A percentile compares a stretch with the other conserved stretches of the same genome.
Conservation (phyloP, 1,140 invertebrate genomes). For the Leguminivora glycinivorella region DNA sequence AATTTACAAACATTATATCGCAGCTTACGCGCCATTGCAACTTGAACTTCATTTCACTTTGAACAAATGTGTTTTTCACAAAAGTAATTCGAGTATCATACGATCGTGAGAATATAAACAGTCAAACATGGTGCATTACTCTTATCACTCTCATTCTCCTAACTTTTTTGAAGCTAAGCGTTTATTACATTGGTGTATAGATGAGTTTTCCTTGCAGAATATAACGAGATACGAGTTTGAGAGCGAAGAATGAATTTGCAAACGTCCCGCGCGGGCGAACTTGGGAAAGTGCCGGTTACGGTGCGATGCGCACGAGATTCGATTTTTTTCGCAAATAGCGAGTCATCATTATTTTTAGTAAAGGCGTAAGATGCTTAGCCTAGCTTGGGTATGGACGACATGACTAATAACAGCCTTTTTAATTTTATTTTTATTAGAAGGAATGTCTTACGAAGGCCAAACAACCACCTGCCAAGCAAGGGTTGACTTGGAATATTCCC, state of each 20-base stretch:
- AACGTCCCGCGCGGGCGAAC: slow-evolving; percentile 9
- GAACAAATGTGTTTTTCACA: background rate
- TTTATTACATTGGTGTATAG: background rate
- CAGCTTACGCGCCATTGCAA: background rate
- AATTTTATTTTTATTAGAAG: too few species aligned
- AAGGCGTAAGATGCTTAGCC: background rate
- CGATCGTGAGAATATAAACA: background rate
- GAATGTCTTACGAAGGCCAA: too few species aligned
- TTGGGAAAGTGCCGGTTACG: slow-evolving; percentile 19
- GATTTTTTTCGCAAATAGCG: background rate
- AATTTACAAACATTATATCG: background rate
- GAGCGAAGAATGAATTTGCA: background rate
- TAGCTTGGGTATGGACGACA: background rate
- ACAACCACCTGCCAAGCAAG: too few species aligned
- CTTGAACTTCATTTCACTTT: background rate
- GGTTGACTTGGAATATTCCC: too few species aligned
- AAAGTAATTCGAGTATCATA: background rate
- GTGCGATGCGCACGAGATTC: slow-evolving; percentile 11
- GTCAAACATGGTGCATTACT: background rate
- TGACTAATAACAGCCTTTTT: background rate
- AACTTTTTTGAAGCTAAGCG: background rate
- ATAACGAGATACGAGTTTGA: background rate
- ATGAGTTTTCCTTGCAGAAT: background rate
- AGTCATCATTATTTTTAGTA: background rate
- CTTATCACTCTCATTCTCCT: background rate